phyloP scores from a whole-genome alignment of 2,113 vertebrate species.

The Miniopterus natalensis region DNA sequence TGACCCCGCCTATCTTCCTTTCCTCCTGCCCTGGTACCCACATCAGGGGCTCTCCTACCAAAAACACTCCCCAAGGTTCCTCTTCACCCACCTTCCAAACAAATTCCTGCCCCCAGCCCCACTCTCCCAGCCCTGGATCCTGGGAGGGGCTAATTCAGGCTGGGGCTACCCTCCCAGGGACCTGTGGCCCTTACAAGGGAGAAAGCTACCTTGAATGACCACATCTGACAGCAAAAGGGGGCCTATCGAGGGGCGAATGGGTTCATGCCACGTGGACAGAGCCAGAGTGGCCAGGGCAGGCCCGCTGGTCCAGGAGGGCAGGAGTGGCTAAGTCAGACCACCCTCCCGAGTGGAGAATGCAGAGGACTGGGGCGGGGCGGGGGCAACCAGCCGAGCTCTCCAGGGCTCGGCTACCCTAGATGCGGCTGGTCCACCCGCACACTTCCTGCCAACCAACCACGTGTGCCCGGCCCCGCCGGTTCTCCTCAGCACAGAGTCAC shows the following conservation, averaged over 20 bases:
- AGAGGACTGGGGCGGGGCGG: too few species aligned
- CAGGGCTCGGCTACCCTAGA: too few species aligned
- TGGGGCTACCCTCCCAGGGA: background rate
- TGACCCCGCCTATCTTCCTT: accelerated
- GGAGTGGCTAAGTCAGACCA: accelerated
- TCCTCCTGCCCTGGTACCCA: background rate
- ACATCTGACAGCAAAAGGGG: background rate
- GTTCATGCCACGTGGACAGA: background rate
- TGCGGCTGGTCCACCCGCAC: background rate
- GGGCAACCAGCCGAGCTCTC: too few species aligned
- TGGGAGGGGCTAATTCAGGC: accelerated
- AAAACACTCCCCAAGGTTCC: background rate
- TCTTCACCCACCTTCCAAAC: background rate
- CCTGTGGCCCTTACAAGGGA: background rate
- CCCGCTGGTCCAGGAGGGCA: accelerated
- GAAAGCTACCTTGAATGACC: background rate
- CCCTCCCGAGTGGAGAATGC: background rate
- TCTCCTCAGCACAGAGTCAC: background rate
- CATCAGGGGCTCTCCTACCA: background rate
- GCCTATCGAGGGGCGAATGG: background rate
- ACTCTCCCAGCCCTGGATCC: too few species aligned
- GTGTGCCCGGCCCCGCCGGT: background rate
- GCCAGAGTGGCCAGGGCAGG: background rate
- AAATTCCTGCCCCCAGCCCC: background rate
- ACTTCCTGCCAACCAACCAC: background rate